A percentile compares a stretch with the other conserved stretches of the same genome.
These are phyloP conservation scores for Trachelus stipa DNA, from an alignment of 2,888 invertebrate genomes.

Conservation along the genomic window DNA sequence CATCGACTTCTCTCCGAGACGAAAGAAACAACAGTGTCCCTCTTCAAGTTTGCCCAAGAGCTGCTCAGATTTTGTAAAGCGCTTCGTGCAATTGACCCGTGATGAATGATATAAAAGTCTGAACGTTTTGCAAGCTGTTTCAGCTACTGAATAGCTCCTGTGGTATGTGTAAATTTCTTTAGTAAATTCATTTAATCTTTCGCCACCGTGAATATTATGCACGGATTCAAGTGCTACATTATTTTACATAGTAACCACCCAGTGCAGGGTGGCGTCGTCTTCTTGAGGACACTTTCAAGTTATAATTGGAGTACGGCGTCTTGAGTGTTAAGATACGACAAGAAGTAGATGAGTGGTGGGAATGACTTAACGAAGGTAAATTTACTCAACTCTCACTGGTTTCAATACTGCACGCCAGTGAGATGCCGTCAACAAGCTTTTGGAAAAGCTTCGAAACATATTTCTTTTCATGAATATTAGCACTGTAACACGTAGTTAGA, in stretches of 20 bases:
- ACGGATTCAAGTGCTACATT: not conserved
- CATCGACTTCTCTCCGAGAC: not conserved
- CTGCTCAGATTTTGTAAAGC: not conserved
- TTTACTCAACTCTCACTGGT: slow-evolving; percentile 26
- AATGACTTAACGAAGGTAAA: slow-evolving; percentile 24
- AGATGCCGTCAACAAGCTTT: not conserved
- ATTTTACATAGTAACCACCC: not conserved
- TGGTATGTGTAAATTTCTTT: not conserved
- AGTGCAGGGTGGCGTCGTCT: not conserved
- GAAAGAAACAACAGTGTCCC: not conserved
- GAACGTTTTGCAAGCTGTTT: not conserved
- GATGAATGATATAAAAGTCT: not conserved
- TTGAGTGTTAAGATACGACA: slow-evolving; percentile 45
- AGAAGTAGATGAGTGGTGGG: slow-evolving; percentile 36
- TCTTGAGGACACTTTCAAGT: slow-evolving; percentile 29
- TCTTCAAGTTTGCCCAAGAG: not conserved
- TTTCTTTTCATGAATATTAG: not conserved
- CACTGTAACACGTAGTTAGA: no score
- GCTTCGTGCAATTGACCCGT: not conserved
- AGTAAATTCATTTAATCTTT: not conserved
- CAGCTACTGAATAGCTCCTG: not conserved
- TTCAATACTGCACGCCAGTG: slow-evolving; percentile 16
- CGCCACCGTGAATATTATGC: not conserved
- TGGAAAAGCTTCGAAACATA: not conserved
- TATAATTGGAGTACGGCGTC: slow-evolving; percentile 46